phyloP scores from a whole-genome alignment of 2,797 vertebrate genomes.

The Gila robusta region DNA sequence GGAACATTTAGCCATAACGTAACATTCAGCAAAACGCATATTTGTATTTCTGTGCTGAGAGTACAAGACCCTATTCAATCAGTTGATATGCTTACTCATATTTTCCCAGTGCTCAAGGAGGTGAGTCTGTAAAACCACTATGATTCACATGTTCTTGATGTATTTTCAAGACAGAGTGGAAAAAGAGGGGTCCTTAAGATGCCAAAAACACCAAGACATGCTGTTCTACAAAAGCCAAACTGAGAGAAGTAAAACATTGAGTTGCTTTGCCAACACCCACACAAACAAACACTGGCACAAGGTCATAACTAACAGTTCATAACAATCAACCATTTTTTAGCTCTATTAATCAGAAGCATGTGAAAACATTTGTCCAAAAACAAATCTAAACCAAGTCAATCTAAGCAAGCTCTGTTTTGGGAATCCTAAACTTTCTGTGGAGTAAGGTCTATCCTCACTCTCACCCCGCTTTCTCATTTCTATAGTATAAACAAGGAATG shows the following conservation, averaged over 20 bases:
- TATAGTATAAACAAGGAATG: neutral
- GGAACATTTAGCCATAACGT: neutral
- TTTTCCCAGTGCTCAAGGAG: neutral
- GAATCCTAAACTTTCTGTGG: neutral
- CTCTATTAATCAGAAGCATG: neutral
- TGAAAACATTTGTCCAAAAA: neutral
- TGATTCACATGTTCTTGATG: conserved; percentile 39
- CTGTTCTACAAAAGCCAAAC: conserved; percentile 9
- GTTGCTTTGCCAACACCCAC: conserved; percentile 13
- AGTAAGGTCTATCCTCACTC: neutral
- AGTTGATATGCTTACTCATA: conserved; percentile 15
- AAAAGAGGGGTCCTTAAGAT: conserved; percentile 11
- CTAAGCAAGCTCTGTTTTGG: conserved; percentile 8
- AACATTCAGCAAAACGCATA: neutral
- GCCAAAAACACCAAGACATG: neutral
- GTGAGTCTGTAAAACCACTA: conserved; percentile 17
- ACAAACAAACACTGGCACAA: neutral
- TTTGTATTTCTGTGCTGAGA: neutral
- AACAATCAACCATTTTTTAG: neutral
- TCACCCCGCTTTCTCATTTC: neutral
- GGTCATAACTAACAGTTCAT: neutral
- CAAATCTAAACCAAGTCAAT: neutral
- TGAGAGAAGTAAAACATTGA: neutral
- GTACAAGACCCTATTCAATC: neutral
- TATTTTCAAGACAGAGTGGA: conserved; percentile 11